Base-by-base conservation (phyloP, 2,797 vertebrate genomes). In the Chromobotia macracanthus region DNA sequence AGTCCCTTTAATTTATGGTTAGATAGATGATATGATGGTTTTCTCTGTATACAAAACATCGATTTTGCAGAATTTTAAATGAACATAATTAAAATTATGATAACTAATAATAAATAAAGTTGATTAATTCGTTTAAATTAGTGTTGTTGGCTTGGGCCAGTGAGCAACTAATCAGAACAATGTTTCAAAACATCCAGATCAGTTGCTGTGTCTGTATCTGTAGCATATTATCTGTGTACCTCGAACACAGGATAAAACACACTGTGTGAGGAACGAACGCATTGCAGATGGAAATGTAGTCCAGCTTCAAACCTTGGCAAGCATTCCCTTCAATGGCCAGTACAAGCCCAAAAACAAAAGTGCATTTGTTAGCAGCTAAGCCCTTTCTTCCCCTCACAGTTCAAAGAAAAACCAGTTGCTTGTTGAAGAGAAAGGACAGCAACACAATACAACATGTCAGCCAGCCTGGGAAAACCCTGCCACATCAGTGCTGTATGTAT, bases 271-370 rank as follows among this genome's bases (percentile, higher is more conserved):
- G 8, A 72, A 71, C 31, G 35, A 72, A 72, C 5, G 35, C 41
- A 1, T 4, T 19, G 56, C 23, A 56, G 41, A 46, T 73, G 2
- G 41, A 61, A 72, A 28, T 19, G 15, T 8, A 31, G 50, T 80
- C 28, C 51, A 48, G 69, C 19, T 63, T 60, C n/a, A 66, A 23
- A 23, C n/a, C n/a, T 77, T 75, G 75, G 79, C 72, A 76, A 18
- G 16, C 53, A 25, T n/a, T 46, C 15, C 25, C 21, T 31, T 25
- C 63, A 35, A 25, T 50, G 65, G 65, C 23, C 38, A 48, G 41
- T 69, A 69, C 65, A 50, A 77, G 65, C 55, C n/a, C 51, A 9
- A 79, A 50, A 65, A 79, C 83, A 82, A 73, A 76, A 81, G 53
- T 58, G 80, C 68, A 15, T 72, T 82, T 84, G 83, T 79, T 72